Evolutionary conservation across 1,140 invertebrate species (phyloP).

Genomic region (Cotesia chilonis): DNA sequence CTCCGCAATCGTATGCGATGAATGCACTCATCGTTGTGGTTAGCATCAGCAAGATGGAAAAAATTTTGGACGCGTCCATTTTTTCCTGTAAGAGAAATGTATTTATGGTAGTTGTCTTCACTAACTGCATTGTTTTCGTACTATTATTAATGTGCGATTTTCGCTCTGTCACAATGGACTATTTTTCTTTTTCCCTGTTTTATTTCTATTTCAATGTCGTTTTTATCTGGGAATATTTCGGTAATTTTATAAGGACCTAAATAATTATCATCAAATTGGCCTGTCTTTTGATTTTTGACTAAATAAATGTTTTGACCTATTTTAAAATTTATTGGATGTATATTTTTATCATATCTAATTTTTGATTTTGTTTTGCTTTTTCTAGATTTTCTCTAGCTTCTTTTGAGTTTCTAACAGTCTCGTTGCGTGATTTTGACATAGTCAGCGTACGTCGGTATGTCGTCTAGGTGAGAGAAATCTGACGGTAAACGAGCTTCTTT

Average conservation of each 20-base stretch:
- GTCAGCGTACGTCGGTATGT: background rate
- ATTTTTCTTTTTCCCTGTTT: no score
- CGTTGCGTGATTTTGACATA: background rate
- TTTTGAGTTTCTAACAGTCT: slow-evolving; percentile 4
- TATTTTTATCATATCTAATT: slow-evolving; percentile 23
- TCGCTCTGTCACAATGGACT: no score
- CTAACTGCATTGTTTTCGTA: background rate
- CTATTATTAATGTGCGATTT: slow-evolving; percentile 11
- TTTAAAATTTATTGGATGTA: background rate
- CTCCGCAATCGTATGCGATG: slow-evolving; percentile 27
- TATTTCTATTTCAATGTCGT: no score
- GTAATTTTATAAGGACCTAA: slow-evolving; percentile 15
- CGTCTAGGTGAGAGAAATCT: background rate
- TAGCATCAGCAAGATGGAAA: no score
- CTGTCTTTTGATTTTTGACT: background rate
- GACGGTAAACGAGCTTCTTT: slow-evolving; percentile 9
- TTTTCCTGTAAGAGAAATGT: slow-evolving; percentile 11
- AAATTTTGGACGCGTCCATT: background rate
- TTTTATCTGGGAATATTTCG: no score
- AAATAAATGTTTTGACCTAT: slow-evolving; percentile 12
- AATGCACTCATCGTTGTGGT: no score
- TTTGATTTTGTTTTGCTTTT: slow-evolving; percentile 27
- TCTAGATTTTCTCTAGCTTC: slow-evolving; percentile 12
- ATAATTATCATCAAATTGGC: slow-evolving; percentile 22
- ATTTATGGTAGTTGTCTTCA: no score